Conservation (phyloP, 2,888 invertebrate species). For the Mimumesa dahlbomi region DNA sequence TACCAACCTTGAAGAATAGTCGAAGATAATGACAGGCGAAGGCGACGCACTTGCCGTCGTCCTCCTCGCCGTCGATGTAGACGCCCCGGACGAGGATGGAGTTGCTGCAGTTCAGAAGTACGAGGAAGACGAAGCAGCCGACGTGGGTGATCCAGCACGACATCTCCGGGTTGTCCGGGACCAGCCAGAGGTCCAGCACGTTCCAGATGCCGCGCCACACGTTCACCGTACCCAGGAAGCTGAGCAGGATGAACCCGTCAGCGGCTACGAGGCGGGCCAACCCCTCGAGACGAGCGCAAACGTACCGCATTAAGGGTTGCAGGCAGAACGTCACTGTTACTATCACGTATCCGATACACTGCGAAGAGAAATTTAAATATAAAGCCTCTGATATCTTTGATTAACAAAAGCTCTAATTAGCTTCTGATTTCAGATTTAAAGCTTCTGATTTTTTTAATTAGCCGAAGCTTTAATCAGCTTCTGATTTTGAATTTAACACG, state of each 20-base stretch:
- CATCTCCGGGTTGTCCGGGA: conserved; percentile 86
- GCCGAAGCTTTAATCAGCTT: no score
- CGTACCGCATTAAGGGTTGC: conserved; percentile 88
- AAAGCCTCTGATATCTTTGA: no score
- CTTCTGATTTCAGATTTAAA: no score
- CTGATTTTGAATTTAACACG: no score
- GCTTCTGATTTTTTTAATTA: no score
- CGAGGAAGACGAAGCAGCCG: conserved; percentile 87
- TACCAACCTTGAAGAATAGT: conserved; percentile 85
- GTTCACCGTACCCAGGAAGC: conserved; percentile 91
- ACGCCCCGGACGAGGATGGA: conserved; percentile 93
- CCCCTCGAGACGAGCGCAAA: conserved; percentile 86
- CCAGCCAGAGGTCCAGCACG: conserved; percentile 88
- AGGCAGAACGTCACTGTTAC: conserved; percentile 88
- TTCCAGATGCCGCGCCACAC: conserved; percentile 95
- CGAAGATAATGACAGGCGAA: conserved; percentile 92
- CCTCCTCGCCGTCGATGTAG: conserved; percentile 93
- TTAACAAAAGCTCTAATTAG: no score
- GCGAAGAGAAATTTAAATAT: conserved; percentile 66
- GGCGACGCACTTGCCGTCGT: conserved; percentile 90
- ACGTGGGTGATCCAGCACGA: conserved; percentile 92
- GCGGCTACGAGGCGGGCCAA: conserved; percentile 86
- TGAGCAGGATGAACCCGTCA: conserved; percentile 88
- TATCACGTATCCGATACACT: conserved; percentile 88
- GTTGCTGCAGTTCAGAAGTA: conserved; percentile 92